These are phyloP conservation scores for Campoplex capitator DNA, from an alignment of 2,888 invertebrate genomes.

Conservation along the genomic window DNA sequence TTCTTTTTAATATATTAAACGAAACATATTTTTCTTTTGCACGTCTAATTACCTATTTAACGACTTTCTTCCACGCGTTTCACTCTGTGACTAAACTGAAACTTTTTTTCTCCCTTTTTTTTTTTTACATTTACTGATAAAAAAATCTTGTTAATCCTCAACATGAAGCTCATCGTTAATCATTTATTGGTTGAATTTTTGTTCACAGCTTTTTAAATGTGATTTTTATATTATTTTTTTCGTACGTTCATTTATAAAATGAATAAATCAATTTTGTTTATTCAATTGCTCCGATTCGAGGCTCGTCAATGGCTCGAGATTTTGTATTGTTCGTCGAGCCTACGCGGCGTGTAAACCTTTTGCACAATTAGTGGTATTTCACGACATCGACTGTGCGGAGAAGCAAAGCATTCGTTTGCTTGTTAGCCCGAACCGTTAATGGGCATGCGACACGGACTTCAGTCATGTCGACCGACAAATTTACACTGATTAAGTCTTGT, in stretches of 20 bases:
- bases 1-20: not conserved
- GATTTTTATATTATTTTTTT: not conserved
- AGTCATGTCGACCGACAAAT: conserved; percentile 48
- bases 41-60: not conserved
- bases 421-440: conserved; percentile 37
- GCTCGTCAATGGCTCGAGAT: not conserved
- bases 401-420: conserved; percentile 35
- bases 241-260: not conserved
- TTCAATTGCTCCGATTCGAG: not conserved
- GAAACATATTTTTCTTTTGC: not conserved
- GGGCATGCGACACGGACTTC: conserved; percentile 31
- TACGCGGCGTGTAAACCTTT: conserved; percentile 9
- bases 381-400: not conserved
- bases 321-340: not conserved
- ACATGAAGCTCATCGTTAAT: no score
- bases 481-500: conserved; percentile 51
- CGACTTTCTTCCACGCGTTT: not conserved
- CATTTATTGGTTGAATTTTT: no score
- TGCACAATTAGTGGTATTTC: conserved; percentile 35
- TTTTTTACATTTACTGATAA: no score
- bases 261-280: not conserved
- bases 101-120: no score
- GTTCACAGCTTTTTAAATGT: no score
- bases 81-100: no score
- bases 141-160: no score